These are phyloP conservation scores for Chelonus insularis DNA, from an alignment of 1,140 invertebrate genomes.

Conservation along the genomic window DNA sequence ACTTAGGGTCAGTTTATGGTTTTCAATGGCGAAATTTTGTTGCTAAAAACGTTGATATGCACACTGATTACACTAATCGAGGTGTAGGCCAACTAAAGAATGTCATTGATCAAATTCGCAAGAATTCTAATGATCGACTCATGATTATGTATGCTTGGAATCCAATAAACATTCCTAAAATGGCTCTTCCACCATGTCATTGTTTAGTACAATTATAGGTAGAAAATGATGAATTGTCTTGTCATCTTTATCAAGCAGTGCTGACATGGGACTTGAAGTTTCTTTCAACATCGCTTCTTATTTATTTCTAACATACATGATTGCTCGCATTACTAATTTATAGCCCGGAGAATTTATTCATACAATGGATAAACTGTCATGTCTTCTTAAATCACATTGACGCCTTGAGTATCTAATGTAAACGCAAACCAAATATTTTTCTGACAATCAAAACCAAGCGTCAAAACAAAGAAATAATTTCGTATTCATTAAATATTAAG, in stretches of 20 bases:
- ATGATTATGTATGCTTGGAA: constrained; percentile 96
- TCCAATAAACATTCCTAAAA: constrained; percentile 80
- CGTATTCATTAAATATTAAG: too few species aligned
- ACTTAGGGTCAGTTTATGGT: constrained; percentile 97
- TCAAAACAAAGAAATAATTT: constrained; percentile 74
- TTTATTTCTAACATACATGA: constrained; percentile 89
- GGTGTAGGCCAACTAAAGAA: constrained; percentile 88
- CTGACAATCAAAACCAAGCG: constrained; percentile 79
- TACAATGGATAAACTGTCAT: constrained; percentile 92
- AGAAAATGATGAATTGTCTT: constrained; percentile 76
- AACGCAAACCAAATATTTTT: constrained; percentile 80
- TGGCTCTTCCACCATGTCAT: constrained; percentile 97
- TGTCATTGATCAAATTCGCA: constrained; percentile 81
- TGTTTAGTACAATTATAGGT: constrained; percentile 96
- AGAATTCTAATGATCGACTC: constrained; percentile 79
- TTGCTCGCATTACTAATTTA: constrained; percentile 87
- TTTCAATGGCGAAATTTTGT: constrained; percentile 99
- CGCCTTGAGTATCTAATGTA: constrained; percentile 81
- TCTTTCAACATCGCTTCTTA: constrained; percentile 99
- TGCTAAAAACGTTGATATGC: constrained; percentile 84
- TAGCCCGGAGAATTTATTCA: constrained; percentile 96
- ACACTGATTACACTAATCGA: constrained; percentile 82
- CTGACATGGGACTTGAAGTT: constrained; percentile 95
- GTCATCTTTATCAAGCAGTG: constrained; percentile 92
- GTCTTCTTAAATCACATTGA: too few species aligned